Evolutionary conservation across 1,140 invertebrate genomes (phyloP).

Genomic region (Pachypsylla venusta): DNA sequence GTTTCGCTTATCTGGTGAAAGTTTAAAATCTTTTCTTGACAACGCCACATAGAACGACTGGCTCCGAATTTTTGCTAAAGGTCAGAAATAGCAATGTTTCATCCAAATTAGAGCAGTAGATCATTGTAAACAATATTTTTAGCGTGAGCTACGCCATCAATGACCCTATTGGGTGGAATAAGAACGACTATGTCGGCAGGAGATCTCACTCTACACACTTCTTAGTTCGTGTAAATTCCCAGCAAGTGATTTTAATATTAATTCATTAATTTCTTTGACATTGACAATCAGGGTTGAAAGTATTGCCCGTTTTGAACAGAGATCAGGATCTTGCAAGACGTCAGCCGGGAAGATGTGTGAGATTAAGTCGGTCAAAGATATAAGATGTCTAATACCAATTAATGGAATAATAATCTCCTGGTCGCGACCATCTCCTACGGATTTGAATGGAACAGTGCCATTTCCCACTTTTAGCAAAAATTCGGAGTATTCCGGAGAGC

Average conservation of each 20-base stretch:
- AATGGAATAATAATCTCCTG: constrained; percentile 12
- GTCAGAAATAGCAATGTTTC: constrained; percentile 16
- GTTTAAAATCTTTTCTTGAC: constrained; percentile 17
- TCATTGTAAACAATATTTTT: too few relatives aligned
- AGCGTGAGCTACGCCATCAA: too few relatives aligned
- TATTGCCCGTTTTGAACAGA: constrained; percentile 16
- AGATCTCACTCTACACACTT: too few relatives aligned
- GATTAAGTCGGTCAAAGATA: constrained; percentile 9
- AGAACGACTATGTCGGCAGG: too few relatives aligned
- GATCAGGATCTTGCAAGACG: constrained; percentile 18
- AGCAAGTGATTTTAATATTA: constrained; percentile 17
- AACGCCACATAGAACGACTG: constrained; percentile 16
- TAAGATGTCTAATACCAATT: constrained; percentile 7
- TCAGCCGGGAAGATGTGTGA: constrained; percentile 3
- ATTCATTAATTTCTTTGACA: constrained; percentile 22
- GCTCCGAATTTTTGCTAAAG: constrained; percentile 15
- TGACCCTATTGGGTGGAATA: too few relatives aligned
- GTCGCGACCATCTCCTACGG: constrained; percentile 14
- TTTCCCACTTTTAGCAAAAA: constrained; percentile 18
- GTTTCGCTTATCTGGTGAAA: constrained; percentile 15
- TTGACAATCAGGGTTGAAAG: constrained; percentile 19
- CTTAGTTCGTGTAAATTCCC: neutral
- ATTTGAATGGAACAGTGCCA: constrained; percentile 17
- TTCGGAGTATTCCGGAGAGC: constrained; percentile 15
- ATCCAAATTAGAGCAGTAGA: too few relatives aligned